Evolutionary conservation across 1,140 invertebrate species (phyloP), one percentile per base, ranked within the genome.

Genomic region (Macrobrachium rosenbergii): DNA sequence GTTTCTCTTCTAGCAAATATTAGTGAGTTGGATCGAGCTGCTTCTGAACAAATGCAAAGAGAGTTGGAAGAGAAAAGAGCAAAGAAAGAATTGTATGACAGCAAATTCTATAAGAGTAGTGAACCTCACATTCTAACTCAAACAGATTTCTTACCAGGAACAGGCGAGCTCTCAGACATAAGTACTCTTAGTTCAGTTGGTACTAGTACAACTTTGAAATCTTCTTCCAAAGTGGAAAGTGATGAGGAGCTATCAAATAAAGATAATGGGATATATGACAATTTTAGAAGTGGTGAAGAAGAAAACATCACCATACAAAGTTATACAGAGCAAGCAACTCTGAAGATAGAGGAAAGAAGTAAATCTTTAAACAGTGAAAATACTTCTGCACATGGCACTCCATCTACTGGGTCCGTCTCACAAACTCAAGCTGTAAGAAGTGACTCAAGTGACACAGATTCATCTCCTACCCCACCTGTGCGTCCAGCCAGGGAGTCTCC

Each of bases 1-100:
- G 91, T 95, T 12, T 95, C 94, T 37, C 93, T 95, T 83, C 91
- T 96, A n/a, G 94, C 95, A 0, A 96, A 95, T 90, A 96, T 96
- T 88, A 96, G 95, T 90, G 95, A 96, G 90, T 92, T 96, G 37
- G 96, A 97, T 91, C 93, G 95, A 90, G 95, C 96, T 92, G 95
- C 96, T 2, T 93, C 94, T 0, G 95, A 95, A 91, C 96, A 96
- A 84, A 94, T 96, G 52, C 93, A 94, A 83, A 92, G 93, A 89
- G 93, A 94, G 88, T 92, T 93, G 83, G 93, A 92, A 23, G 91
- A 91, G 58, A 37, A 91, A 90, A 58, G 90, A 91, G 84, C 91
- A 90, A 63, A 92, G 90, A 85, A 91, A 91, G 78, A 92, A 87
- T 63, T 90, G 84, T 90, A 91, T 91, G 90, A 91, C 73, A 84